Percentiles rank a stretch among this genome's conserved stretches.
Conservation (phyloP, 2,113 vertebrate genomes). For the Sturnira hondurensis region DNA sequence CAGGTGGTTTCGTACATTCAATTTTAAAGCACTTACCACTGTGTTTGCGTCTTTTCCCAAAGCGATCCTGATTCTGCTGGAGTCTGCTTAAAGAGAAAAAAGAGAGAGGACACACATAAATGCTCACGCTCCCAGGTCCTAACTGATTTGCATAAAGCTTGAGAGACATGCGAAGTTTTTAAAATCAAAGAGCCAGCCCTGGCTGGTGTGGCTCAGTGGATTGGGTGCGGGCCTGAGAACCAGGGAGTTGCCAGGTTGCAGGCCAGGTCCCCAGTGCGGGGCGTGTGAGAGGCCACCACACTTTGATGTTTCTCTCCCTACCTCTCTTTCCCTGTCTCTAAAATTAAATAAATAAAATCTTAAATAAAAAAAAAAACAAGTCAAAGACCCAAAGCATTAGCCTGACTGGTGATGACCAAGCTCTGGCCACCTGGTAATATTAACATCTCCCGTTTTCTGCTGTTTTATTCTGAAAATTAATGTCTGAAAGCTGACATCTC, state of each 20-base stretch:
- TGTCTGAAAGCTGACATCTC: neutral
- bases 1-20: neutral
- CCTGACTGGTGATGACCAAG: neutral
- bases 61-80: neutral
- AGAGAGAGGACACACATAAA: neutral
- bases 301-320: too few species aligned
- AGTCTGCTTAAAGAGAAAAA: slow-evolving; percentile 25
- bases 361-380: neutral
- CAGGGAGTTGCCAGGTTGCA: too few species aligned
- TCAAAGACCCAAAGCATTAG: neutral
- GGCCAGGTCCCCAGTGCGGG: too few species aligned
- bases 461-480: neutral
- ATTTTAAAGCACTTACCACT: slow-evolving; percentile 40
- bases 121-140: neutral
- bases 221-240: too few species aligned
- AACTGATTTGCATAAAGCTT: neutral
- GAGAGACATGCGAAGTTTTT: neutral
- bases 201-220: too few species aligned
- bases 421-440: neutral
- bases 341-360: too few species aligned
- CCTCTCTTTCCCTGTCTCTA: too few species aligned
- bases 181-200: neutral
- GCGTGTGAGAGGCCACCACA: too few species aligned
- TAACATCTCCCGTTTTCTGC: neutral
- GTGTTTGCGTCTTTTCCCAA: slow-evolving; percentile 17